Base-by-base conservation (phyloP, 2,113 vertebrate genomes). In the Sphyrna mokarran region DNA sequence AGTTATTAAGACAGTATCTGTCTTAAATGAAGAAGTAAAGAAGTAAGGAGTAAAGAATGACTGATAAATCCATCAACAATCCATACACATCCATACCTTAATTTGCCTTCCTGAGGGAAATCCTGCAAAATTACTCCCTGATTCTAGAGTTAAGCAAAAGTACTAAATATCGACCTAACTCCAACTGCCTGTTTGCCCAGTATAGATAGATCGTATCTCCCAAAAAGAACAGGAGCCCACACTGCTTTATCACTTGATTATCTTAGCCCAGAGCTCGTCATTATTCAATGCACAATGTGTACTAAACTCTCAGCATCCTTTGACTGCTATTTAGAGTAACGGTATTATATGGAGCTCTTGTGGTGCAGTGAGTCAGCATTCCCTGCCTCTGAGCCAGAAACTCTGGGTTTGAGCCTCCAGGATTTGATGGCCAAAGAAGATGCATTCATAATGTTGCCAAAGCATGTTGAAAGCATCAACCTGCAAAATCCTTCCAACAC, bases 241-340 rank as follows among this genome's bases (percentile, higher is more conserved):
- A 40, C 20, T 40, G 80, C n/a, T 83, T 20, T 37, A 83, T 40
- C 80, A 83, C 22, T 83, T 83, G 37, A 18, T 83, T 1, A 40
- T 18, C n/a, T 5, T 37, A 80, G 2, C 16, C 16, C n/a, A 20
- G 37, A 40, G n/a, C 80, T 83, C 80, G 18, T 4, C 76, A 37
- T 80, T 37, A n/a, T 96, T 80, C 85, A 10, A 89, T 40, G 40
- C 26, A 83, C 54, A 72, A 95, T 48, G 40, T 54, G 3, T 94
- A 40, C 85, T 33, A 95, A 29, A 95, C 95, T 95, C 93, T 68
- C 18, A 40, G 85, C 95, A 95, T 58, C 91, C 63, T 96, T 95
- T 96, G 70, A 96, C 96, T 96, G 95, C 69, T 85, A 93, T 83
- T 96, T 96, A 96, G 95, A 10, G 13, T 20, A 0, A n/a, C 66